Base-by-base conservation (phyloP, 2,888 invertebrate genomes). In the Merodon equestris region DNA sequence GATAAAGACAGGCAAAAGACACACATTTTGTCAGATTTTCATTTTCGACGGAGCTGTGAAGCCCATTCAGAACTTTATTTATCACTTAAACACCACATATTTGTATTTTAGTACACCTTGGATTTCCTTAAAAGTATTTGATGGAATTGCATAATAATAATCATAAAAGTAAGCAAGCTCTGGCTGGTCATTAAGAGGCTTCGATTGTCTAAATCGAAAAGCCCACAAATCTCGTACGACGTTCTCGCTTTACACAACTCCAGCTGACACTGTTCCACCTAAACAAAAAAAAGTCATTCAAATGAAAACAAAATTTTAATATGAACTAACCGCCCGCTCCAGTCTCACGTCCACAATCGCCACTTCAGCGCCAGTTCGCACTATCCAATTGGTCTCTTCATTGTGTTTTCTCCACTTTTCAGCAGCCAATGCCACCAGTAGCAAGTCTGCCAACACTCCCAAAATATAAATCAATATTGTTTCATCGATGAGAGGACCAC, bases 381-480 rank as follows among this genome's bases (percentile, higher is more conserved):
- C 40, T 17, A 76, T 81, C 54, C 44, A 60, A 13, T 42, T 66
- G 0, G 63, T 76, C 53, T 61, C 44, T 1, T n/a, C 42, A 13
- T 47, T 51, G 0, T 15, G 18, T 1, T 18, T 15, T 9, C 36
- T 15, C 74, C 83, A 68, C 45, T 70, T 44, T n/a, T 83, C 72
- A 38, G 75, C 53, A 3, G 74, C 71, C 45, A 50, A 15, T 9
- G 84, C 60, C 10, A 83, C 47, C 47, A 84, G 61, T 9, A 71
- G 56, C 58, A 83, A 71, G 40, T 84, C 83, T 50, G 81, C 50
- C 18, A 83, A 42, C 67, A 82, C 51, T 0, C 67, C 73, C 5
- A 45, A 3, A 7, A 83, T 19, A 66, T 71, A 83, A 13, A 57
- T 40, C 10, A 19, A 27, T 19, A 45, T 40, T 3, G 10, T 9